Evolutionary conservation across 2,888 invertebrate species (phyloP), one percentile per base, ranked within the genome.

Genomic region (Microctonus aethiopoides): DNA sequence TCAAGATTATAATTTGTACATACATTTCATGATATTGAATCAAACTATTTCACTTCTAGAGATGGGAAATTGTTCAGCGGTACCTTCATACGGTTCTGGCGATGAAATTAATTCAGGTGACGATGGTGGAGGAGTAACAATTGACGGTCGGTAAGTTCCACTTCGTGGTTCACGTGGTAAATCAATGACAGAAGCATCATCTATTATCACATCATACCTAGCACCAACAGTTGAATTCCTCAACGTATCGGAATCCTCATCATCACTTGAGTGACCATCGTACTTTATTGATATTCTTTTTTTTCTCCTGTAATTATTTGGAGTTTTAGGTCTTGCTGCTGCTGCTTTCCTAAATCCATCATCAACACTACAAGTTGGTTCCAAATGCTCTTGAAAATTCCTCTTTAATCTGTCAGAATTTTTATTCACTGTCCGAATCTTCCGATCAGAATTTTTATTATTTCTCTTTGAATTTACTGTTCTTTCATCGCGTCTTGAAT

Each of bases 221-320:
- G 67, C n/a, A 57, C 54, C 69, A 64, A 73, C 70, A 22, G 51
- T 70, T 6, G 71, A 74, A 22, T 67, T 67, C 57, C 46, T 63
- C 3, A 75, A 73, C 1, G 76, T 34, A 22, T 85, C 84, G 3
- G 88, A 88, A 75, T 87, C 87, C 71, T 88, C 87, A 85, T 89
- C 85, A 81, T 87, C 79, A 79, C 87, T 79, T 80, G 86, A 82
- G 76, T 87, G 80, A 76, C 85, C 73, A 79, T 83, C 70, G 83
- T 81, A 52, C 85, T 87, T 76, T 80, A 83, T 78, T 80, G 83
- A 72, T 83, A 80, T 74, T 86, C 87, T 64, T 85, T 87, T 81
- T 87, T 87, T 77, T 86, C 82, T 86, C 86, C 20, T 29, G 9
- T 9, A 61, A 60, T 46, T 60, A 0, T 67, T 77, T 3, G 84